Evolutionary conservation across 1,140 invertebrate genomes (phyloP), one percentile per base, ranked within the genome.

Genomic region (Mactra quadrangularis): DNA sequence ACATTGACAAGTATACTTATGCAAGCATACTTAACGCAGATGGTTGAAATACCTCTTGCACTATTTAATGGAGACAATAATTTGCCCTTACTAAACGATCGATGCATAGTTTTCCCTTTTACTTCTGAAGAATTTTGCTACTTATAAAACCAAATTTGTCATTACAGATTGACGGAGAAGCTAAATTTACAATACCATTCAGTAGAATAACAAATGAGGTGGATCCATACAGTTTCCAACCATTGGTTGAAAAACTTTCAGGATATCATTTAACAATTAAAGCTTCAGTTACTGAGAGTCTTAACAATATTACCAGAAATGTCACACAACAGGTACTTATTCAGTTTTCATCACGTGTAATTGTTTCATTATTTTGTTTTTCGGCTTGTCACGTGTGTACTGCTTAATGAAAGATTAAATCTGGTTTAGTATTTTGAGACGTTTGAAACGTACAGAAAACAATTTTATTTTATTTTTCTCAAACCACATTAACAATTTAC

Each of bases 101-200:
- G n/a, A n/a, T n/a, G n/a, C n/a, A n/a, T n/a, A n/a, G n/a, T n/a
- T n/a, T n/a, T n/a, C n/a, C n/a, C n/a, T n/a, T n/a, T n/a, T n/a
- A n/a, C n/a, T n/a, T n/a, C n/a, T n/a, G n/a, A n/a, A n/a, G n/a
- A n/a, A n/a, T n/a, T n/a, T n/a, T n/a, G n/a, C n/a, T n/a, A n/a
- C n/a, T n/a, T n/a, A n/a, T n/a, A n/a, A n/a, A n/a, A n/a, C n/a
- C n/a, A n/a, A n/a, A n/a, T n/a, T n/a, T n/a, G n/a, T n/a, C n/a
- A n/a, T n/a, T n/a, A 35, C 55, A 81, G 77, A 57, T 81, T 22
- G 60, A 57, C 35, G 77, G 77, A 19, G 55, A 70, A 15, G 77
- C 64, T 11, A 59, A 81, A 35, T 81, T 81, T 35, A 71, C 64
- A 6, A 38, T 81, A n/a, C 77, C 77, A 0, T 68, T 81, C 33